Evolutionary conservation across 2,113 vertebrate species (phyloP).

Genomic region (Megaceryle torquata): DNA sequence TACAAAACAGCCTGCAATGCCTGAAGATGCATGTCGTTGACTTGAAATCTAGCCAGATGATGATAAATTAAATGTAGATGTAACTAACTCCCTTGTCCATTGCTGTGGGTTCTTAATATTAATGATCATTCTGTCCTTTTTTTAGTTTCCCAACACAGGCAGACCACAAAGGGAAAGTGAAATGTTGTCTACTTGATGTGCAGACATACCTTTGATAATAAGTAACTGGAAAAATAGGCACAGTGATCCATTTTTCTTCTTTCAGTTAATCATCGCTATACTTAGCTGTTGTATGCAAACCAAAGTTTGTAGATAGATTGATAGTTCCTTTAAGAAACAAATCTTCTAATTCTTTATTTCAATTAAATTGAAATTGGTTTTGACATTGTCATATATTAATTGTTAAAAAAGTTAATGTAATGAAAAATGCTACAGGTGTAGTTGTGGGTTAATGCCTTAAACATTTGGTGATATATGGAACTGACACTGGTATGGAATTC

Average conservation of each 20-base stretch:
- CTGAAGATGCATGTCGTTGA: not conserved
- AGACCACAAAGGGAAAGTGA: not conserved
- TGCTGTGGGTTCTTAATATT: not conserved
- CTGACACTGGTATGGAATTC: not conserved
- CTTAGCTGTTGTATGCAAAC: not conserved
- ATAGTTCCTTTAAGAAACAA: not conserved
- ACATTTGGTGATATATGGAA: rapidly evolving
- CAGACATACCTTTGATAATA: not conserved
- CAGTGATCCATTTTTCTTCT: not conserved
- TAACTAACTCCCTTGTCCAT: not conserved
- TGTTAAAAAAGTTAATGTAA: not conserved
- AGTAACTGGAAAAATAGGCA: not conserved
- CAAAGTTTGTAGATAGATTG: not conserved
- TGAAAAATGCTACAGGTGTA: not conserved
- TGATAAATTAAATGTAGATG: not conserved
- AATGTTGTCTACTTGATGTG: not conserved
- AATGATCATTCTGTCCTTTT: not conserved
- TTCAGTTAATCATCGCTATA: not conserved
- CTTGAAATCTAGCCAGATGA: not conserved
- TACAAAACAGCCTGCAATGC: not conserved
- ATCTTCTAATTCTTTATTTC: not conserved
- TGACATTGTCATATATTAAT: not conserved
- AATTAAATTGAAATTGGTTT: not conserved
- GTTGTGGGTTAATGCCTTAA: not conserved
- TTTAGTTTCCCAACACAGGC: not conserved